Percentiles rank a stretch among this genome's conserved stretches.
These are phyloP conservation scores for Microtus richardsoni DNA, from an alignment of 2,113 vertebrate genomes.

Conservation along the genomic window DNA sequence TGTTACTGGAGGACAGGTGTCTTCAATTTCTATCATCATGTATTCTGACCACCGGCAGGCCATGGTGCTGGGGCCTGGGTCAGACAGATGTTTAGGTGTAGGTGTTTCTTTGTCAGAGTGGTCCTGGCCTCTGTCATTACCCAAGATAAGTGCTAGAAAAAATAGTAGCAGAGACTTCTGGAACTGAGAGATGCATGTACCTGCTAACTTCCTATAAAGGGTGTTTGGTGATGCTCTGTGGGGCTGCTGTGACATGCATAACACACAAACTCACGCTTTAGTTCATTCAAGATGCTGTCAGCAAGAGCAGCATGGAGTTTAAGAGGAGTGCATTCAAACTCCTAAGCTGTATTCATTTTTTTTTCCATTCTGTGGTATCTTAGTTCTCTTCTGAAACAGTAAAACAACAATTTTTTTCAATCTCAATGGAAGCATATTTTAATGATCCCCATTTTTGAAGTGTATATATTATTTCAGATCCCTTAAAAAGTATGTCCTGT, in stretches of 20 bases:
- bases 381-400: neutral
- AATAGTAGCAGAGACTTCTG: neutral
- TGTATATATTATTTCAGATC: slow-evolving; percentile 1
- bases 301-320: neutral
- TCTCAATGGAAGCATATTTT: slow-evolving; percentile 1
- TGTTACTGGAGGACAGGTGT: neutral
- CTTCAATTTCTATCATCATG: neutral
- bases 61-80: neutral
- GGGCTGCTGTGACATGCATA: neutral
- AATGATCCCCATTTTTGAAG: neutral
- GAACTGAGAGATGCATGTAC: neutral
- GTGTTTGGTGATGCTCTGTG: neutral
- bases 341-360: neutral
- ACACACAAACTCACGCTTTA: accelerated
- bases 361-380: neutral
- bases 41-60: neutral
- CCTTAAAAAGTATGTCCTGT: neutral
- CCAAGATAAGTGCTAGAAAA: neutral
- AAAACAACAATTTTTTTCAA: neutral
- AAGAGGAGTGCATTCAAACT: neutral
- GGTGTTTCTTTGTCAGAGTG: neutral
- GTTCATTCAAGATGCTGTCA: neutral
- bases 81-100: neutral
- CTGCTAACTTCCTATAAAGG: neutral
- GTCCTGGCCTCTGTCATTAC: neutral